These are phyloP conservation scores for Trichomalopsis sarcophagae DNA, from an alignment of 1,140 invertebrate genomes.

Conservation along the genomic window DNA sequence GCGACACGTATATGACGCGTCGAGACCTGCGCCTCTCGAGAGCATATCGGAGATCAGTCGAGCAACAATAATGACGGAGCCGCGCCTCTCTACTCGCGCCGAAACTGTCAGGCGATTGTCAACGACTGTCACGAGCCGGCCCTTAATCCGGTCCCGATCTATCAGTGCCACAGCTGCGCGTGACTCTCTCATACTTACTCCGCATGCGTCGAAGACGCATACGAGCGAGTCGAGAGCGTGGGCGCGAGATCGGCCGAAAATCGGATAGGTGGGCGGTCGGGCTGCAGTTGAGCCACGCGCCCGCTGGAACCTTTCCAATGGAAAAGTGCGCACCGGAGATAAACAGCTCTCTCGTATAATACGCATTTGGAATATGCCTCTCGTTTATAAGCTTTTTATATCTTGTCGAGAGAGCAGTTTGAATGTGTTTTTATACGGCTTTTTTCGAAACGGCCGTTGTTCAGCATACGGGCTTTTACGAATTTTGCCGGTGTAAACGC, in stretches of 20 bases:
- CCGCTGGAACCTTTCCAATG: not conserved
- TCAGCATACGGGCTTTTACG: not conserved
- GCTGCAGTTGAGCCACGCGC: not conserved
- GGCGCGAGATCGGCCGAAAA: not conserved
- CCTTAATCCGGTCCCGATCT: conserved; percentile 29
- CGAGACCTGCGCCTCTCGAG: not conserved
- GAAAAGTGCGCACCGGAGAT: not conserved
- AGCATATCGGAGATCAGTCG: not conserved
- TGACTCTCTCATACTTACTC: not conserved
- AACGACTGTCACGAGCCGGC: conserved; percentile 26
- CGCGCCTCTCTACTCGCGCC: not conserved
- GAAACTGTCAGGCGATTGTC: conserved; percentile 26
- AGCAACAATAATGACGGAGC: conserved; percentile 4
- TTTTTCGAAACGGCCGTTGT: not conserved
- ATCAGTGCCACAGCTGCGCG: conserved; percentile 5
- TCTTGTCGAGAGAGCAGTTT: not conserved
- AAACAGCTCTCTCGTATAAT: not conserved
- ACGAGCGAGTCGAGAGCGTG: not conserved
- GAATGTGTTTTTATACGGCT: not conserved
- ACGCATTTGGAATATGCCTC: not conserved
- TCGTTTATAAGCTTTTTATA: not conserved
- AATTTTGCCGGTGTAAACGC: not conserved
- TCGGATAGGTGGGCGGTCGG: not conserved
- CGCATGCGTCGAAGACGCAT: not conserved
- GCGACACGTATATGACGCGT: not conserved